Percentiles rank a stretch among this genome's conserved stretches.
Evolutionary conservation across 2,797 vertebrate species (phyloP).

Genomic region (Anomalospiza imberbis): DNA sequence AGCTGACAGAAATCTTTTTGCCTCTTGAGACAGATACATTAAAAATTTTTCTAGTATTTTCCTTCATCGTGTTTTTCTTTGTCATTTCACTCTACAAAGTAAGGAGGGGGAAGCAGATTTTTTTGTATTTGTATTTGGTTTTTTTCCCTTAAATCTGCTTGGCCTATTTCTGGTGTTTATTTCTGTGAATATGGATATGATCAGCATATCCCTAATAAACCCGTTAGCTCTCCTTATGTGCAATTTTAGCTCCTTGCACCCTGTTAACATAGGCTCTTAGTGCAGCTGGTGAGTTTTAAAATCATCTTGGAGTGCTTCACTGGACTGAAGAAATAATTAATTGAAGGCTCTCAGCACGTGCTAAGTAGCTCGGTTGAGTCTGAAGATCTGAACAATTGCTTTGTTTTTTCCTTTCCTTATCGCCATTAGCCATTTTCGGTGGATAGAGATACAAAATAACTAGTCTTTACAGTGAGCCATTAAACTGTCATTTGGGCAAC

Average conservation of each 20-base stretch:
- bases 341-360: constrained; percentile 53
- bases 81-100: neutral
- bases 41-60: neutral
- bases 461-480: constrained; percentile 78
- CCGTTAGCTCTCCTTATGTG: neutral
- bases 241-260: constrained; percentile 29
- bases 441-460: constrained; percentile 81
- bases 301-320: constrained; percentile 70
- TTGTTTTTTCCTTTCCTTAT: constrained; percentile 72
- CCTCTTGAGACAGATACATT: neutral
- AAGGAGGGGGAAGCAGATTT: neutral
- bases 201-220: neutral
- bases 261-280: constrained; percentile 42
- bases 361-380: constrained; percentile 64
- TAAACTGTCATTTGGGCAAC: constrained; percentile 83
- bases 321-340: constrained; percentile 70
- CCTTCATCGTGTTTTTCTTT: neutral
- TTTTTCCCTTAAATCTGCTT: neutral
- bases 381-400: constrained; percentile 68
- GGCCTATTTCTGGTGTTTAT: neutral
- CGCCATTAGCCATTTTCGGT: constrained; percentile 76
- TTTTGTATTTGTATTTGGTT: neutral
- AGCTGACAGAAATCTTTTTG: neutral
- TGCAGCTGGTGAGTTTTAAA: constrained; percentile 54
- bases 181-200: neutral